Evolutionary conservation across 2,797 vertebrate genomes (phyloP).

Genomic region (Parauchenoglanis ngamensis): DNA sequence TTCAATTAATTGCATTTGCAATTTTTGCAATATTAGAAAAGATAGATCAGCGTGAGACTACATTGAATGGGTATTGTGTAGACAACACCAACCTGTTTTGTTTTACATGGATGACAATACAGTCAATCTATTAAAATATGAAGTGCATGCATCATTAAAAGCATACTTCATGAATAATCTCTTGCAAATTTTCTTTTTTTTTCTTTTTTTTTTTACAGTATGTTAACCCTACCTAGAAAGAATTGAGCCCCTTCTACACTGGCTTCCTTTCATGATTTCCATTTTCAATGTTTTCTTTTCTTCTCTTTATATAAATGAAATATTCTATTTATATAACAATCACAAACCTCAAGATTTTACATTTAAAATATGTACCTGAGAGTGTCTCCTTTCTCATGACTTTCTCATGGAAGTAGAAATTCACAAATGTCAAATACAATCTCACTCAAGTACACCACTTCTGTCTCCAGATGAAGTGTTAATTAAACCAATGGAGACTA

Average conservation of each 20-base stretch:
- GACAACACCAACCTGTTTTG: not conserved
- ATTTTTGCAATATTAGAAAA: not conserved
- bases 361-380: not conserved
- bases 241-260: not conserved
- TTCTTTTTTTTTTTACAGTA: not conserved
- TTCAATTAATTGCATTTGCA: constrained; percentile 16
- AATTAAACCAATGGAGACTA: constrained; percentile 76
- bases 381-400: not conserved
- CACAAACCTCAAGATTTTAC: not conserved
- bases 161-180: not conserved
- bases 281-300: not conserved
- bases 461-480: constrained; percentile 63
- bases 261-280: not conserved
- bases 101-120: not conserved
- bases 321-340: not conserved
- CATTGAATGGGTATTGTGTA: not conserved
- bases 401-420: not conserved
- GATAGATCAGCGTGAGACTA: not conserved
- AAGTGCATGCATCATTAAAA: not conserved
- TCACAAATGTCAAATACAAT: not conserved
- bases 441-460: constrained; percentile 59
- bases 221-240: not conserved
- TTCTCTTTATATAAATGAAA: not conserved
- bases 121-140: not conserved
- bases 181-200: not conserved